A percentile compares a stretch with the other conserved stretches of the same genome.
Conservation (phyloP, 2,113 vertebrate species). For the Mesembrinibis cayennensis region DNA sequence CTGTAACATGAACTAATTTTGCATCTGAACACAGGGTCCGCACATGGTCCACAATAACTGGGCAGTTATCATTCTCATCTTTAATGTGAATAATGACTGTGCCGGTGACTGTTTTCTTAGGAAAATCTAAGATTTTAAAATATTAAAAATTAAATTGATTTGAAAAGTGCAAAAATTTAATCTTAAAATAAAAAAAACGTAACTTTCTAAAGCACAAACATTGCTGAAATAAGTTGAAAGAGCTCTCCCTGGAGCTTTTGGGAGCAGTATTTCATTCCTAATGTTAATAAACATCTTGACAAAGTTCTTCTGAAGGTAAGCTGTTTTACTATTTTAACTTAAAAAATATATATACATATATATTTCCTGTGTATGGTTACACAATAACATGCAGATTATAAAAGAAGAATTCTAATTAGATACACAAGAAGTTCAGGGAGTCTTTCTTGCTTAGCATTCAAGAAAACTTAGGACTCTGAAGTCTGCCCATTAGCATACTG, state of each 20-base stretch:
- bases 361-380: background rate
- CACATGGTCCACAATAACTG: constrained; percentile 66
- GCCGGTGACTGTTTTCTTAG: constrained; percentile 85
- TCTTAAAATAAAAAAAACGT: background rate
- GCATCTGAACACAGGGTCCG: constrained; percentile 75
- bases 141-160: background rate
- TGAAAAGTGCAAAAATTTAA: background rate
- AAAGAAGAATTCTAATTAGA: background rate
- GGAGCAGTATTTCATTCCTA: background rate
- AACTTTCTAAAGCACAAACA: background rate
- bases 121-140: constrained; percentile 69
- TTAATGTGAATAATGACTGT: constrained; percentile 82
- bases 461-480: background rate
- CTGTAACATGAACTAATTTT: constrained; percentile 77
- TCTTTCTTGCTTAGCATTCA: background rate
- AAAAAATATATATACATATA: background rate
- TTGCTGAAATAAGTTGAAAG: background rate
- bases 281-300: background rate
- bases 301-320: background rate
- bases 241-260: background rate
- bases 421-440: background rate
- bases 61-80: constrained; percentile 92
- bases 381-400: background rate
- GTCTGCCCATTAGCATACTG: background rate
- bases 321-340: background rate